Evolutionary conservation across 2,113 vertebrate genomes (phyloP), one percentile per base, ranked within the genome.

Genomic region (Gila orcuttii): DNA sequence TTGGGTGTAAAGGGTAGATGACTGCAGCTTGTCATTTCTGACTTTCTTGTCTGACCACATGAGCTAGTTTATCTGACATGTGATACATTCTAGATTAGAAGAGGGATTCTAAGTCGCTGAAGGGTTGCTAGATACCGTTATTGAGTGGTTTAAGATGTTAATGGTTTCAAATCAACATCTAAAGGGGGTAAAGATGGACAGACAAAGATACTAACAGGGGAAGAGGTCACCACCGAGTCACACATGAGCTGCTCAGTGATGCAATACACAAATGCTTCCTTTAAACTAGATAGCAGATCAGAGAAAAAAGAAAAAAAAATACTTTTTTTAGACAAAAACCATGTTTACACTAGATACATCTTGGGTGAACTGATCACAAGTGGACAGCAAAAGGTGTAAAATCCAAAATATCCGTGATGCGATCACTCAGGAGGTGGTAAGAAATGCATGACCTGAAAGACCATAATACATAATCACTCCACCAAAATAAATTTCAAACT

Each of bases 71-170:
- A 82, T 69, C 62, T 69, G n/a, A 52, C 59, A 62, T 64, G 79
- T 81, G 59, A 31, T 47, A 47, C 19, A 0, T 17, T 50, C 45
- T 62, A 25, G 57, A 60, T 60, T 68, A 50, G 15, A 50, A 28
- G 25, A 42, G 10, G n/a, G 42, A 31, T 64, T 66, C 25, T 66
- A 60, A 31, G 25, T 64, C 25, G 60, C 33, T 81, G 3, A 52
- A 33, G 42, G 62, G 42, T 50, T 82, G 62, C 79, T 33, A 50
- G 45, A 82, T 19, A 21, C 2, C 3, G 19, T 36, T 50, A 82
- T 82, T 82, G 80, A 82, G 25, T 82, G 28, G 69, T 69, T 68
- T 82, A 28, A 69, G n/a, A 68, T 68, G 28, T 36, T 69, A 55
- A 77, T 33, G 28, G 17, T 21, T 77, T 81, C 4, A 66, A 50